Evolutionary conservation across 2,888 invertebrate species (phyloP).

Genomic region (Crematogaster levior): DNA sequence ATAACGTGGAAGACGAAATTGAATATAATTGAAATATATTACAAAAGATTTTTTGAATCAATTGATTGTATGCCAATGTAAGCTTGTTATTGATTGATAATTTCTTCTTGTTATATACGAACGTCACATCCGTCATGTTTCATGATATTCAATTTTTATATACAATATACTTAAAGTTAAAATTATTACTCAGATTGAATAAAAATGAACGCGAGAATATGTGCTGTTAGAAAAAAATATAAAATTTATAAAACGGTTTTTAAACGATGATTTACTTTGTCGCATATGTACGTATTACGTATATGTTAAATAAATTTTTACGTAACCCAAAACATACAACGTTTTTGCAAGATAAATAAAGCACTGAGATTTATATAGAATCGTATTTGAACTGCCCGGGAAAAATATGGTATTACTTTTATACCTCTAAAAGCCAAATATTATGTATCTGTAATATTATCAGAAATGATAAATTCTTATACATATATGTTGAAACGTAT

Average conservation of each 20-base stretch:
- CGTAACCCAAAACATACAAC: neutral
- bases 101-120: neutral
- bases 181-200: neutral
- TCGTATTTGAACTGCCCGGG: neutral
- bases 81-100: neutral
- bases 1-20: neutral
- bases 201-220: neutral
- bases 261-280: neutral
- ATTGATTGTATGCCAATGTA: neutral
- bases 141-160: neutral
- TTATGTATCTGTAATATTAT: constrained; percentile 2
- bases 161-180: neutral
- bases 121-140: neutral
- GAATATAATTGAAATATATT: neutral
- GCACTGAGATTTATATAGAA: neutral
- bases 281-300: no score
- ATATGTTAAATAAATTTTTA: no score
- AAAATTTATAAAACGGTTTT: neutral
- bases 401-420: neutral
- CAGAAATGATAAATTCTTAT: neutral
- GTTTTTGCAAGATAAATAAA: neutral
- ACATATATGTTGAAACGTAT: neutral
- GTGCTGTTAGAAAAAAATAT: neutral
- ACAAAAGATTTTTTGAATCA: neutral
- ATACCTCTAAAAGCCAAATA: neutral